These are phyloP conservation scores for Pogonocherus hispidulus DNA, from an alignment of 2,888 invertebrate genomes.

Conservation along the genomic window DNA sequence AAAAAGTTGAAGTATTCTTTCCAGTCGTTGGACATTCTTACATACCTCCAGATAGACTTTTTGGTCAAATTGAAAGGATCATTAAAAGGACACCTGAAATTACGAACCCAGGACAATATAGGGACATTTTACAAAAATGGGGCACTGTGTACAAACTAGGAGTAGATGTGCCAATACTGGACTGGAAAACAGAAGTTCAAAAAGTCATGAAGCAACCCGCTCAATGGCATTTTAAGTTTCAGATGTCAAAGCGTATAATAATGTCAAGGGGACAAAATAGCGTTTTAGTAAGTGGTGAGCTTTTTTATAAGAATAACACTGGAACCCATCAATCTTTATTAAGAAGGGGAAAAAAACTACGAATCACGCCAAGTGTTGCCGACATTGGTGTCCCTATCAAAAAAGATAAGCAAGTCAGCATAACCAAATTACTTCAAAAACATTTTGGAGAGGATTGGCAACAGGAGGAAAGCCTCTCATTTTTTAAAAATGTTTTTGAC, in stretches of 20 bases:
- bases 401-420: not conserved
- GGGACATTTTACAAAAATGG: conserved; percentile 30
- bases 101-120: conserved; percentile 33
- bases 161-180: conserved; percentile 10
- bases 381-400: conserved; percentile 6
- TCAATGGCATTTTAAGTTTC: conserved; percentile 32
- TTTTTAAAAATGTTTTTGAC: not conserved
- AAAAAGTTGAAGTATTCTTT: conserved; percentile 37
- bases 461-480: not conserved
- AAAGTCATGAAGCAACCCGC: conserved; percentile 22
- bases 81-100: conserved; percentile 34
- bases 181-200: conserved; percentile 24
- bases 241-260: conserved; percentile 23
- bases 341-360: not conserved
- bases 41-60: conserved; percentile 40
- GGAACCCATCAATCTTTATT: not conserved
- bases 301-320: conserved; percentile 12
- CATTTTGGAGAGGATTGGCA: conserved; percentile 16
- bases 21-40: conserved; percentile 40
- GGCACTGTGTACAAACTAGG: conserved; percentile 31
- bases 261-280: conserved; percentile 11
- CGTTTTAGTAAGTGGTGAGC: not conserved
- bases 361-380: not conserved
- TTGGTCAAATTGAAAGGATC: conserved; percentile 38
- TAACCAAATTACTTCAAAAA: conserved; percentile 6